These are phyloP conservation scores for Hylaeus volcanicus DNA, from an alignment of 1,140 invertebrate genomes.

Conservation along the genomic window DNA sequence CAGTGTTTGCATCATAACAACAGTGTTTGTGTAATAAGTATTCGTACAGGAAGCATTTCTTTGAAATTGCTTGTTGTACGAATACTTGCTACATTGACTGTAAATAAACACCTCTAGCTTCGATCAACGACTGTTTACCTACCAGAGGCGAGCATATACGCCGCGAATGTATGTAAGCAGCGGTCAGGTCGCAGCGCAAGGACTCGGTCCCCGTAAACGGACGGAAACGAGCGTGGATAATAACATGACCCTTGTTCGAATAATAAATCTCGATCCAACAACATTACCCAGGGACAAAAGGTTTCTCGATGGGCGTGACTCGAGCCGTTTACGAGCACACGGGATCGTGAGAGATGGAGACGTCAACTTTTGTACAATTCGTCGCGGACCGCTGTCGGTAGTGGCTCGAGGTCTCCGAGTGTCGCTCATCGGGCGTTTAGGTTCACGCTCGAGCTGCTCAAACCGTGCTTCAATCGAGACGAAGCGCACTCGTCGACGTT, in stretches of 20 bases:
- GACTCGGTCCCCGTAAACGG: constrained; percentile 36
- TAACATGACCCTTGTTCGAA: constrained; percentile 71
- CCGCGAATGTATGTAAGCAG: background rate
- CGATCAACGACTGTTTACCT: too few relatives aligned
- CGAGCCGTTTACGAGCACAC: constrained; percentile 43
- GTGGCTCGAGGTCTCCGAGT: constrained; percentile 39
- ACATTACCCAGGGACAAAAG: constrained; percentile 53
- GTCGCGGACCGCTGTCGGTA: constrained; percentile 72
- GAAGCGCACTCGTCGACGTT: constrained; percentile 15
- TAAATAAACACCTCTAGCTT: too few relatives aligned
- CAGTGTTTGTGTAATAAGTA: too few relatives aligned
- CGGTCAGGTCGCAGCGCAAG: background rate
- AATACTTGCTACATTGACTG: too few relatives aligned
- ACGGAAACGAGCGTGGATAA: constrained; percentile 77
- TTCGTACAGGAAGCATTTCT: too few relatives aligned
- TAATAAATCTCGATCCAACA: constrained; percentile 73
- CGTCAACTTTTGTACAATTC: constrained; percentile 76
- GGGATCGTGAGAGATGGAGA: constrained; percentile 72
- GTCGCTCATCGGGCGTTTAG: constrained; percentile 17
- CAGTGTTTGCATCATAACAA: too few relatives aligned
- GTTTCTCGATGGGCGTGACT: constrained; percentile 58
- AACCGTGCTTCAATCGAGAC: constrained; percentile 26
- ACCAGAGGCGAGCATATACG: too few relatives aligned
- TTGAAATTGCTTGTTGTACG: too few relatives aligned
- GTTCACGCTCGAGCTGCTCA: constrained; percentile 26